Evolutionary conservation across 2,113 vertebrate genomes (phyloP), one percentile per base, ranked within the genome.

Genomic region (Phocoena sinus): DNA sequence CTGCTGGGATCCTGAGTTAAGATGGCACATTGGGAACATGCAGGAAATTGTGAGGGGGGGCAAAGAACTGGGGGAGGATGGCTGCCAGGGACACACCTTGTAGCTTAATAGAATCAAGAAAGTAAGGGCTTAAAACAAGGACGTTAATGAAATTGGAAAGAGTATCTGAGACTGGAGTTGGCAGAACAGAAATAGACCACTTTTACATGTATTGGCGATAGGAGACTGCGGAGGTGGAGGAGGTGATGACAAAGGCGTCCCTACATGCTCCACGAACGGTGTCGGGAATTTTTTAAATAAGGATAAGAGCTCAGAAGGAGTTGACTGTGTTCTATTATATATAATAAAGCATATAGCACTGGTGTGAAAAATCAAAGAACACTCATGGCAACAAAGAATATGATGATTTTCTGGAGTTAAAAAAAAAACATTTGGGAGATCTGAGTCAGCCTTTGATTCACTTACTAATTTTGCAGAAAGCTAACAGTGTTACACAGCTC

Each of bases 401-500:
- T 62, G 91, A 96, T 93, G 95, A 95, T 90, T 97, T 97, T 79
- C 81, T 91, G n/a, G 81, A 94, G 73, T 90, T 63, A 89, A 86
- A 87, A 89, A 96, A 96, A 96, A 95, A 94, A 81, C 93, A 96
- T 92, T 96, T 96, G 97, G 81, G 94, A 98, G 80, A 80, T 67
- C 18, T 62, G 53, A 96, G 83, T 67, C 88, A 76, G 95, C n/a
- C 97, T 98, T 97, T 98, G 97, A 97, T 97, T 94, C 81, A 33
- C 91, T 97, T 96, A 96, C 94, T 97, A 97, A 96, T 97, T 97
- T 97, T 97, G 84, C 96, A 97, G 93, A 90, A 95, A 95, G 94
- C 95, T 92, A 93, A 94, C 80, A 23, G 9, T 47, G 53, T 44
- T 71, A 56, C n/a, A 50, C 60, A 44, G 56, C 93, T 76, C 97